Conservation (phyloP, 30 jellyfish, hydroid and myxozoan species). For the Mastigias papua region DNA sequence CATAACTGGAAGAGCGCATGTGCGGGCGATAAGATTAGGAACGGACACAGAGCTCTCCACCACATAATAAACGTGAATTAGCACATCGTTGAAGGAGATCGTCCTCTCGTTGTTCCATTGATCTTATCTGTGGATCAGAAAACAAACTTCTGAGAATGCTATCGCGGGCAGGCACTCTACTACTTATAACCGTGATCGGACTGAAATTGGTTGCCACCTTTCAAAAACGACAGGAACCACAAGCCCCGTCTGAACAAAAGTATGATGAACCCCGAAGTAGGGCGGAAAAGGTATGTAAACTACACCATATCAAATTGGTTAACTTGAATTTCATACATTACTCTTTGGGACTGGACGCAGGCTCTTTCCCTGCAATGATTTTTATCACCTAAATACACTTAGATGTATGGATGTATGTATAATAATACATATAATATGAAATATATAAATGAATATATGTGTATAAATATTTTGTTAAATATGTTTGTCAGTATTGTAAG, state of each 20-base stretch:
- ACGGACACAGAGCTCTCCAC: slow-evolving; percentile 29
- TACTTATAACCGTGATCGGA: not conserved
- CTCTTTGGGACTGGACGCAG: no score
- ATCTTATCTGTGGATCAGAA: not conserved
- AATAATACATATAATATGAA: no score
- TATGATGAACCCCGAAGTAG: not conserved
- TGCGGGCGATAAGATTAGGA: slow-evolving; percentile 32
- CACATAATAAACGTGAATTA: slow-evolving; percentile 32
- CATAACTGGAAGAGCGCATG: slow-evolving; percentile 34
- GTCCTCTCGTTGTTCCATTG: slow-evolving; percentile 2
- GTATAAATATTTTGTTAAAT: no score
- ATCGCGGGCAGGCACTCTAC: not conserved
- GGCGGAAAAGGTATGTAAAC: not conserved
- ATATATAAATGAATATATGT: no score
- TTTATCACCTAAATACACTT: no score
- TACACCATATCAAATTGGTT: no score
- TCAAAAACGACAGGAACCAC: not conserved
- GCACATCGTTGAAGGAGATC: slow-evolving; percentile 43
- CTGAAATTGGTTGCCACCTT: not conserved
- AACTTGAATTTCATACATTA: not conserved
- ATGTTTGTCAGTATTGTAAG: no score
- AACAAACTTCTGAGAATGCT: slow-evolving; percentile 3
- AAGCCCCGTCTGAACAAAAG: not conserved
- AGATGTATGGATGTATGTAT: no score
- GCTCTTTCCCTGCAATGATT: no score